Percentiles rank a stretch among this genome's conserved stretches.
Conservation (phyloP, 2,797 vertebrate species). For the Pampus argenteus region DNA sequence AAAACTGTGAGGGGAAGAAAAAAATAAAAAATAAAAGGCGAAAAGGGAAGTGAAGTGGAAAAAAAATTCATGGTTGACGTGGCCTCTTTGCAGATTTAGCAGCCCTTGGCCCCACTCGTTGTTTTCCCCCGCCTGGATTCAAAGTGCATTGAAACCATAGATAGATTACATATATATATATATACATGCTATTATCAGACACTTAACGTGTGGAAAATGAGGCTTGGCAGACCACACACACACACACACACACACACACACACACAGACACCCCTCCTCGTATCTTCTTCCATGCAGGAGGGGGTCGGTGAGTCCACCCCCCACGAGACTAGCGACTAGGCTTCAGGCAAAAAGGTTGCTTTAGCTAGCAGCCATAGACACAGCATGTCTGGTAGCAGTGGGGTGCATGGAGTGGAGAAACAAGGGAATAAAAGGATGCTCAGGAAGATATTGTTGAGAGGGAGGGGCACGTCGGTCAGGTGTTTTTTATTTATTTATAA, state of each 20-base stretch:
- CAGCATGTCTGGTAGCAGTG: conserved; percentile 51
- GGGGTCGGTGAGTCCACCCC: conserved; percentile 43
- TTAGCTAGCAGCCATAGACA: conserved; percentile 55
- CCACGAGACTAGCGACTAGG: conserved; percentile 36
- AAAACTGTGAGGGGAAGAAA: conserved; percentile 23
- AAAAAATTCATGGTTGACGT: conserved; percentile 30
- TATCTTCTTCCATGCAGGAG: conserved; percentile 38
- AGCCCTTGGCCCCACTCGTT: conserved; percentile 5
- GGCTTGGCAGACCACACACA: too few species aligned
- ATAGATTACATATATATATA: conserved; percentile 2
- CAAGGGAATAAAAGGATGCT: conserved; percentile 39
- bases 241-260: too few species aligned
- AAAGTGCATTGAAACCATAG: conserved; percentile 16
- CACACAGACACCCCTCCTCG: too few species aligned
- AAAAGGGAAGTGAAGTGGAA: conserved; percentile 32
- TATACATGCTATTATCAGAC: conserved; percentile 24
- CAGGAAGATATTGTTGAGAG: conserved; percentile 23
- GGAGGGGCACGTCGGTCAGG: conserved; percentile 28
- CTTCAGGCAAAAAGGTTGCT: conserved; percentile 52
- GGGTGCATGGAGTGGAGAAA: conserved; percentile 17
- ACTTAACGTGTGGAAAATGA: conserved; percentile 39
- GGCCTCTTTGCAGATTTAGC: conserved; percentile 26
- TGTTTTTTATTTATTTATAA: conserved; percentile 25
- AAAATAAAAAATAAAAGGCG: too few species aligned
- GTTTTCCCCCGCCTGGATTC: conserved; percentile 5